Conservation (phyloP, 2,797 vertebrate species). For the Adrianichthys oophorus region DNA sequence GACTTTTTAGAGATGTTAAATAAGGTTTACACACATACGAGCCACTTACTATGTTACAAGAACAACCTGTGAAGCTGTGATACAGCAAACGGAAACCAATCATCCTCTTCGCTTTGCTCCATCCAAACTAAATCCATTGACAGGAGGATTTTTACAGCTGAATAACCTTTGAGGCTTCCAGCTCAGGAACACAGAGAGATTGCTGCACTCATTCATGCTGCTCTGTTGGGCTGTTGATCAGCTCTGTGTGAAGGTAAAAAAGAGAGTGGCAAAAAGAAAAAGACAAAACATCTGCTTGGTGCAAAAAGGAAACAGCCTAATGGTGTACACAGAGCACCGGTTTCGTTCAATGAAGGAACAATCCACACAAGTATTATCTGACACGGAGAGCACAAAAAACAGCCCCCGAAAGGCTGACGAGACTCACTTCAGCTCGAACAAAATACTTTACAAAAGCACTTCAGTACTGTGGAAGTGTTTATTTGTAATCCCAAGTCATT, state of each 20-base stretch:
- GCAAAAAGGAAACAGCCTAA: conserved; percentile 66
- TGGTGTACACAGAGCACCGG: conserved; percentile 56
- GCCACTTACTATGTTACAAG: conserved; percentile 16
- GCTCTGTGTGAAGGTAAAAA: conserved; percentile 32
- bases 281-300: conserved; percentile 67
- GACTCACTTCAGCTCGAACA: conserved; percentile 53
- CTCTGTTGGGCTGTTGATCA: conserved; percentile 34
- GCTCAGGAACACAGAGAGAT: conserved; percentile 26
- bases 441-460: conserved; percentile 43
- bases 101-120: conserved; percentile 8
- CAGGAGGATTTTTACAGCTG: conserved; percentile 32
- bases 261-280: conserved; percentile 48
- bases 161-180: conserved; percentile 58
- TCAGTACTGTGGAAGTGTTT: conserved; percentile 15
- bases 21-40: conserved; percentile 3
- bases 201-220: conserved; percentile 48
- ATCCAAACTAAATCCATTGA: conserved; percentile 45
- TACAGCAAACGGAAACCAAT: conserved; percentile 56
- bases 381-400: conserved; percentile 35
- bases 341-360: conserved; percentile 56
- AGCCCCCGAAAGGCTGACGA: conserved; percentile 55
- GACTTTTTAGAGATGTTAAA: conserved; percentile 36
- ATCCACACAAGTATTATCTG: conserved; percentile 61
- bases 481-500: conserved; percentile 44
- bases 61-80: conserved; percentile 16